Evolutionary conservation across 1,140 invertebrate genomes (phyloP).

Genomic region (Drosophila burlai): DNA sequence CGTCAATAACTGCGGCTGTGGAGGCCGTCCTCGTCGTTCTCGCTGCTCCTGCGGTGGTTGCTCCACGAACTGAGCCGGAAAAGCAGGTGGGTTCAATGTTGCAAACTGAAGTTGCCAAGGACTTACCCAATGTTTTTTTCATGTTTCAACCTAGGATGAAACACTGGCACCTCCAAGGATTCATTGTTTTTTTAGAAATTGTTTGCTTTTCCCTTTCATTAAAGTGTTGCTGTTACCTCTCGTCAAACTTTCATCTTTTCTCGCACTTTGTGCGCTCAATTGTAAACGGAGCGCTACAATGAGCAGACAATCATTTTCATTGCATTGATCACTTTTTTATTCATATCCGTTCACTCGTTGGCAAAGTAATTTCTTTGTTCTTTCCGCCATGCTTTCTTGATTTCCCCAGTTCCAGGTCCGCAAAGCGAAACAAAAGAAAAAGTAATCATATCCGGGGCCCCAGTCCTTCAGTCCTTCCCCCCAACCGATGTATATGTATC

Average conservation of each 20-base stretch:
- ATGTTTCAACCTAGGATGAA: neutral
- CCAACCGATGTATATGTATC: neutral
- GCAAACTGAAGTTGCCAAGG: neutral
- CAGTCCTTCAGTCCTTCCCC: constrained; percentile 6
- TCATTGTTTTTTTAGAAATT: constrained; percentile 11
- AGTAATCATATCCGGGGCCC: constrained; percentile 70
- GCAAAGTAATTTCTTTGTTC: constrained; percentile 82
- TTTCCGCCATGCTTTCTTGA: constrained; percentile 68
- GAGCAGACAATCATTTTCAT: constrained; percentile 81
- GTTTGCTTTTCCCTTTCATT: constrained; percentile 53
- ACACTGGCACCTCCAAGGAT: neutral
- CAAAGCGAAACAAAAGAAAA: constrained; percentile 69
- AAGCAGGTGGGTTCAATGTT: neutral
- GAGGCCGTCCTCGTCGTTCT: constrained; percentile 6
- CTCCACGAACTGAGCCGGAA: neutral
- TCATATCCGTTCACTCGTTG: constrained; percentile 81
- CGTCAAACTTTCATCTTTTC: constrained; percentile 24
- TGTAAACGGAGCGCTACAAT: constrained; percentile 68
- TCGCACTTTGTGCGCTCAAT: constrained; percentile 72
- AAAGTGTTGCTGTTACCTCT: constrained; percentile 58
- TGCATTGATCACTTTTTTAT: constrained; percentile 83
- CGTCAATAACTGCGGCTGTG: constrained; percentile 14
- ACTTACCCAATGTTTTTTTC: neutral
- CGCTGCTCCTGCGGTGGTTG: constrained; percentile 6
- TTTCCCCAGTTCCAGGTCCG: constrained; percentile 52